phyloP scores from a whole-genome alignment of 2,797 vertebrate genomes.

The Lemur catta region DNA sequence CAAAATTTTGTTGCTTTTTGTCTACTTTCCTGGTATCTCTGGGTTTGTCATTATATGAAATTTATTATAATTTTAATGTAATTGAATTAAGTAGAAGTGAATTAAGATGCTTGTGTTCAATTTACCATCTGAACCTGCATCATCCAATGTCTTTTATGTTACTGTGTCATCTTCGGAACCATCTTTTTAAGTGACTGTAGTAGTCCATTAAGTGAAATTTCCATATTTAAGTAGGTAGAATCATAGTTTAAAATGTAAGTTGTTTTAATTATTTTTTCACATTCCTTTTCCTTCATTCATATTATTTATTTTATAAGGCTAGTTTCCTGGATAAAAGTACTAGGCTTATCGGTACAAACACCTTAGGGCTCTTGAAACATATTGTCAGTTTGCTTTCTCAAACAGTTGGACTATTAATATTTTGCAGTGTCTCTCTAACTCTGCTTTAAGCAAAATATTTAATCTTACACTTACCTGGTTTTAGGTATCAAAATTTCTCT shows the following conservation, averaged over 20 bases:
- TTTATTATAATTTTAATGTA: background rate
- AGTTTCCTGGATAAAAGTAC: background rate
- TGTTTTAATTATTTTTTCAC: slow-evolving; percentile 3
- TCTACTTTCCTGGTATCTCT: background rate
- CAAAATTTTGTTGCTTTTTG: background rate
- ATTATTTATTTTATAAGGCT: background rate
- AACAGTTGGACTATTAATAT: background rate
- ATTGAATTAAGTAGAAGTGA: background rate
- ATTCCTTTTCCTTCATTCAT: background rate
- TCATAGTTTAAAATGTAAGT: background rate
- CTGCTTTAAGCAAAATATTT: background rate
- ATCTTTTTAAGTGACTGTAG: background rate
- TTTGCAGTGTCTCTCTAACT: background rate
- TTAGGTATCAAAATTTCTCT: background rate
- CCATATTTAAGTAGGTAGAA: background rate
- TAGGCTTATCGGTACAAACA: background rate
- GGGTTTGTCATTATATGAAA: background rate
- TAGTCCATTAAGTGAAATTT: background rate
- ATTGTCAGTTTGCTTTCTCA: background rate
- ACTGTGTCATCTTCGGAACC: background rate
- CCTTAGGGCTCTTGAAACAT: slow-evolving; percentile 2
- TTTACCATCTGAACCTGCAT: background rate
- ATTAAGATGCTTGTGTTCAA: background rate
- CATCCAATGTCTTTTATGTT: background rate
- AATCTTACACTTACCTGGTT: background rate